Evolutionary conservation across 2,797 vertebrate genomes (phyloP), one percentile per base, ranked within the genome.

Genomic region (Xenopus petersii): DNA sequence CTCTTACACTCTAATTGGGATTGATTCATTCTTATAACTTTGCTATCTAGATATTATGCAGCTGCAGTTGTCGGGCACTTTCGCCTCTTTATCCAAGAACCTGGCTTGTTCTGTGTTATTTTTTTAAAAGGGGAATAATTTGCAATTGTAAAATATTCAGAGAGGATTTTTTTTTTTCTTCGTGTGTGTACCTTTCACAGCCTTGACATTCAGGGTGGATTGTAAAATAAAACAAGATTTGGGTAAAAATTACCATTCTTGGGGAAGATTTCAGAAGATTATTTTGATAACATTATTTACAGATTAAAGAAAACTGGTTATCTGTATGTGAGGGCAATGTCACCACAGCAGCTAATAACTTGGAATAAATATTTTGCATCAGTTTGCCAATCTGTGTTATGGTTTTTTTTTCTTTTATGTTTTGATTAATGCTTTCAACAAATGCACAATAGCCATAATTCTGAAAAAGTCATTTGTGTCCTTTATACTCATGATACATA

Each of bases 291-390:
- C 90, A 91, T 93, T 93, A 92, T 93, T 93, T 93, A 93, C 92
- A 93, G 91, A 93, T 92, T 92, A 91, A 85, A 92, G 88, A 91
- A 89, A 90, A 86, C 90, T 87, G 91, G 91, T 91, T 90, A 89
- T 91, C 91, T 93, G 90, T 93, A 87, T 87, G 87, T 91, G 87
- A 89, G 90, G 88, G 74, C 85, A 86, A 85, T 49, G 71, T 55
- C 91, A 89, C 91, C 91, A 90, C 91, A 92, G 92, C 91, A 92
- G 89, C 89, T 85, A 91, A 91, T 90, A 92, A 91, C 91, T 89
- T 92, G 89, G 92, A 93, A 93, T 93, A 93, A 92, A 93, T 93
- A 93, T 93, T 93, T 93, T 93, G 92, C 91, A 93, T 92, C 92
- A 91, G 88, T 92, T 93, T 92, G 90, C 86, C 89, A 90, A 88